Evolutionary conservation across 2,797 vertebrate species (phyloP).

Genomic region (Perodicticus potto): DNA sequence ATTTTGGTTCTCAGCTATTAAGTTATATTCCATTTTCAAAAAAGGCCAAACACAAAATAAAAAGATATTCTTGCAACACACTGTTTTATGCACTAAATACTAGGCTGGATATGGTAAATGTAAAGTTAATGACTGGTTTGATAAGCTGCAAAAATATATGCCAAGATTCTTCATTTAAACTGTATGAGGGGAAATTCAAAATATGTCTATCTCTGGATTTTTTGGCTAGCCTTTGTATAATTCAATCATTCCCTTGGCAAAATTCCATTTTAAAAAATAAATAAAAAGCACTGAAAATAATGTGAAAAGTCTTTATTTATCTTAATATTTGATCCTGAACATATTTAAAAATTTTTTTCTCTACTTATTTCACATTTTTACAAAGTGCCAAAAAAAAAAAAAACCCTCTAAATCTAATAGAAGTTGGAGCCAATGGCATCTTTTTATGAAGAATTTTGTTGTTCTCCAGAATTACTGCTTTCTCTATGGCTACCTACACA

Average conservation of each 20-base stretch:
- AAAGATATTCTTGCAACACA: not conserved
- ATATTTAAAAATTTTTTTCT: conserved; percentile 35
- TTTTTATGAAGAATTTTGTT: not conserved
- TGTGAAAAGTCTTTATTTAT: not conserved
- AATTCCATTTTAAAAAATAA: not conserved
- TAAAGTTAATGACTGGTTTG: conserved; percentile 72
- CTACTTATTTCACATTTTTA: conserved; percentile 33
- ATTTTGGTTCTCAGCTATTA: conserved; percentile 73
- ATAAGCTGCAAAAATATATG: conserved; percentile 60
- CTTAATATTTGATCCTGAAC: not conserved
- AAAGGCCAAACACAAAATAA: conserved; percentile 66
- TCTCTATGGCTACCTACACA: not conserved
- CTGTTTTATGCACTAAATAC: conserved; percentile 48
- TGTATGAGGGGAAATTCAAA: conserved; percentile 52
- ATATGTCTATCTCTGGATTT: not conserved
- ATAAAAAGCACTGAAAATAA: not conserved
- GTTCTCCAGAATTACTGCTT: not conserved
- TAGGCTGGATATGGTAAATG: conserved; percentile 51
- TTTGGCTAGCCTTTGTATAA: not conserved
- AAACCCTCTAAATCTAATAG: not conserved
- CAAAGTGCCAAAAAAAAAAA: not conserved
- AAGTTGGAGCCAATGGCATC: not conserved
- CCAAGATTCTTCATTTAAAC: conserved; percentile 53
- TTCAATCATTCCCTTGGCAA: conserved; percentile 31
- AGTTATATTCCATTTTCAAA: conserved; percentile 70